Conservation (phyloP, 2,888 invertebrate genomes). For the Drosophila dives region DNA sequence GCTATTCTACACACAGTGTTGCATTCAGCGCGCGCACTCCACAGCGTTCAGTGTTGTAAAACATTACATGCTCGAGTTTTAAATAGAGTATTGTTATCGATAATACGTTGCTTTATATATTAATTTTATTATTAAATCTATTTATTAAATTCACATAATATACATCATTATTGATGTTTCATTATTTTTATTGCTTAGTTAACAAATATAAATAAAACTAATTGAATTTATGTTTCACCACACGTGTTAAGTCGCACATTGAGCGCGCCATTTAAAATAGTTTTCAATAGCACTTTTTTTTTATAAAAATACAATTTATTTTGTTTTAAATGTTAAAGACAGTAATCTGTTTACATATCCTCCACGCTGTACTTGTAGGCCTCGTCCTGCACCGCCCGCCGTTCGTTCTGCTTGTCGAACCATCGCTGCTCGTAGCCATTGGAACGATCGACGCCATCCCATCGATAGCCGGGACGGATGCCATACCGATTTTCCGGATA, state of each 20-base stretch:
- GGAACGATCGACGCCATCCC: constrained; percentile 99
- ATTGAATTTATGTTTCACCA: neutral
- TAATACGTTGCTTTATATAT: neutral
- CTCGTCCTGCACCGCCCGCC: constrained; percentile 91
- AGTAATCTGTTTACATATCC: constrained; percentile 90
- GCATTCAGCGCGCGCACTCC: constrained; percentile 35
- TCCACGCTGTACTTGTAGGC: constrained; percentile 97
- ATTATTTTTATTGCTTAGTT: neutral
- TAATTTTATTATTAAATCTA: neutral
- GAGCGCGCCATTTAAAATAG: neutral
- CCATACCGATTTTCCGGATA: constrained; percentile 96
- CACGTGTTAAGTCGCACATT: neutral
- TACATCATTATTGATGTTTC: neutral
- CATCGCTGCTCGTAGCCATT: constrained; percentile 97
- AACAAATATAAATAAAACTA: neutral
- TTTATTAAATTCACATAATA: neutral
- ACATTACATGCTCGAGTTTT: neutral
- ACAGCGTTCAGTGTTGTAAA: constrained; percentile 1
- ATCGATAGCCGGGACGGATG: constrained; percentile 96
- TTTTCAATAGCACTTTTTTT: constrained; percentile 9
- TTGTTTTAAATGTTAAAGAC: constrained; percentile 21
- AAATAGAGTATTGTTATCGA: neutral
- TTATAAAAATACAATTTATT: constrained; percentile 7
- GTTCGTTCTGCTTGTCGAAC: constrained; percentile 91
- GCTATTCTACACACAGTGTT: constrained; percentile 76